phyloP scores from a whole-genome alignment of 1,140 invertebrate species.

The Philotrypesis tridentata region DNA sequence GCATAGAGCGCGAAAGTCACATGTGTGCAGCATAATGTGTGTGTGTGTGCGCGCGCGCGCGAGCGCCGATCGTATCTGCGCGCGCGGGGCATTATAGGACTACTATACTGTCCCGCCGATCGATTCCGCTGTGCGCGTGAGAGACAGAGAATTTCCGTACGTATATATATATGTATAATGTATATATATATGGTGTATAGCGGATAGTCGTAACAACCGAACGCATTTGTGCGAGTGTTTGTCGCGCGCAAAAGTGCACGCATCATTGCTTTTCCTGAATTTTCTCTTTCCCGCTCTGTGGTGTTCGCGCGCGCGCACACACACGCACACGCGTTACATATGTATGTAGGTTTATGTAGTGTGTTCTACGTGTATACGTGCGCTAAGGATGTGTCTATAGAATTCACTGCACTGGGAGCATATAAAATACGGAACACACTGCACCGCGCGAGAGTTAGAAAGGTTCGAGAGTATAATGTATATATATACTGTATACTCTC shows the following conservation, averaged over 20 bases:
- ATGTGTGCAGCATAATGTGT: background rate
- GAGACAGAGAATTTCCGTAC: background rate
- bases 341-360: too few species aligned
- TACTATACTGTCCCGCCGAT: background rate
- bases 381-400: background rate
- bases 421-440: background rate
- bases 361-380: too few species aligned
- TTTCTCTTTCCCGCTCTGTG: constrained; percentile 7
- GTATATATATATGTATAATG: constrained; percentile 3
- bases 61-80: background rate
- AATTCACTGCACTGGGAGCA: background rate
- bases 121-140: background rate
- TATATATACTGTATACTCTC: background rate
- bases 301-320: too few species aligned
- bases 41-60: background rate
- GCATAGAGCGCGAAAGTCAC: constrained; percentile 15
- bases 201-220: background rate
- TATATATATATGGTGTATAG: too few species aligned
- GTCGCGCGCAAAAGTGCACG: background rate
- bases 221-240: background rate
- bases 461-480: constrained; percentile 4
- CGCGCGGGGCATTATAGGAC: background rate
- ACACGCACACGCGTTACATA: too few species aligned
- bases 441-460: constrained; percentile 13
- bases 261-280: constrained; percentile 6